Evolutionary conservation across 2,113 vertebrate genomes (phyloP).

Genomic region (Panurus biarmicus): DNA sequence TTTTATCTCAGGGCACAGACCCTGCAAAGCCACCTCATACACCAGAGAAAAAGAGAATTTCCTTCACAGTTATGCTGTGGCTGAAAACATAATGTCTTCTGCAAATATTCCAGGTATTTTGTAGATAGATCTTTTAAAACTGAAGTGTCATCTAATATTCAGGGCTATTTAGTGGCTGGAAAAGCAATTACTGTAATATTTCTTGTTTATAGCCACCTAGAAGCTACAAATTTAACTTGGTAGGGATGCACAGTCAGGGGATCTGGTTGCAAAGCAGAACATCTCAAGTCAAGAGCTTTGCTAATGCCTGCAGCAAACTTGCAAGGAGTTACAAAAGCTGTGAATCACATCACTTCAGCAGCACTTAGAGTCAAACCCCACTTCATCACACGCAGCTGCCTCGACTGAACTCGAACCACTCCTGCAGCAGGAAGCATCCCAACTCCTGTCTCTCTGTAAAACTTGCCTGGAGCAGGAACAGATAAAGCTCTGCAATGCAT

Average conservation of each 20-base stretch:
- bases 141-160: conserved; percentile 31
- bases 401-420: background rate
- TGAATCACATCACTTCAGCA: conserved; percentile 17
- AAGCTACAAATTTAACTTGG: background rate
- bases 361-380: background rate
- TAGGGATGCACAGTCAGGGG: background rate
- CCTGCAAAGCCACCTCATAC: background rate
- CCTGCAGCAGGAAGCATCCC: background rate
- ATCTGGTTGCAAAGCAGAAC: background rate
- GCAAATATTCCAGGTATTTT: background rate
- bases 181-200: background rate
- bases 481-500: background rate
- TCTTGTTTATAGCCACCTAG: conserved; percentile 4
- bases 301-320: conserved; percentile 29
- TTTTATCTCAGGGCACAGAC: background rate
- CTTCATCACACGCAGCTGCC: background rate
- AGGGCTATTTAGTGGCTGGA: background rate
- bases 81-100: background rate
- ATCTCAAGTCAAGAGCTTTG: conserved; percentile 15
- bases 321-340: conserved; percentile 8
- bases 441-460: background rate
- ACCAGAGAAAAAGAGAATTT: background rate
- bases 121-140: background rate
- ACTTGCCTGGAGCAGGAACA: background rate
- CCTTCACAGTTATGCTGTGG: background rate